Percentiles rank a stretch among this genome's conserved stretches.
Evolutionary conservation across 2,888 invertebrate genomes (phyloP).

Genomic region (Zhengitettix transpicula): DNA sequence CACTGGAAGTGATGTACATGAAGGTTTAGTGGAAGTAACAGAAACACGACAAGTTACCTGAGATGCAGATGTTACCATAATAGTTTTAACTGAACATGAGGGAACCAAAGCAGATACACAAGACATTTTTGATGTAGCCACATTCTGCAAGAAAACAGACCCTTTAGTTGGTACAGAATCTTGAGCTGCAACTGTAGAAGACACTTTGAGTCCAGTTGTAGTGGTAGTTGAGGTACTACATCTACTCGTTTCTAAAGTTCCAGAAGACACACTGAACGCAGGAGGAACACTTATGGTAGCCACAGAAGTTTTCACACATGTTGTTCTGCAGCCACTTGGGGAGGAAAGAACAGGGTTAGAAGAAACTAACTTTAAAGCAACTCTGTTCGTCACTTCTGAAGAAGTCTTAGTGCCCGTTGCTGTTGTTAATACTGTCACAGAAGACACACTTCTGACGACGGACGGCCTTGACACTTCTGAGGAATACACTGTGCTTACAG

Average conservation of each 20-base stretch:
- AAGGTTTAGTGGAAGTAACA: not conserved
- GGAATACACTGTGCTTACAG: not conserved
- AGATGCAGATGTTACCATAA: not conserved
- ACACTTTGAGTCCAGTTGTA: slow-evolving; percentile 1
- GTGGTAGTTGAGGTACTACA: slow-evolving; percentile 4
- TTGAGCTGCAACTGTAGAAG: too few species aligned
- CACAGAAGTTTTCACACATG: slow-evolving; percentile 1
- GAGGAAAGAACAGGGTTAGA: slow-evolving; percentile 1
- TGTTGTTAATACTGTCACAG: slow-evolving; percentile 7
- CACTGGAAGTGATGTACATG: not conserved
- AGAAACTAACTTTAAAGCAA: slow-evolving; percentile 3
- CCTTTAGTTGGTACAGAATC: too few species aligned
- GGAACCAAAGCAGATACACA: not conserved
- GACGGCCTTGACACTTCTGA: slow-evolving; percentile 1
- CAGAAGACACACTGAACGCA: not conserved
- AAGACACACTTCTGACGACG: not conserved
- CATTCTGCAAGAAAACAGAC: too few species aligned
- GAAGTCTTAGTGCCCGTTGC: slow-evolving; percentile 9
- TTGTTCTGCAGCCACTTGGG: not conserved
- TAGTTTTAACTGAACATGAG: not conserved
- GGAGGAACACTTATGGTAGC: slow-evolving; percentile 4
- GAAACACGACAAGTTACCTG: not conserved
- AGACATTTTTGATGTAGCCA: not conserved
- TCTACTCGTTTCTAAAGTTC: not conserved
- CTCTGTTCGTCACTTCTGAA: slow-evolving; percentile 6